These are phyloP conservation scores for Ptychadena robeensis DNA, from an alignment of 2,797 vertebrate species.

Conservation along the genomic window DNA sequence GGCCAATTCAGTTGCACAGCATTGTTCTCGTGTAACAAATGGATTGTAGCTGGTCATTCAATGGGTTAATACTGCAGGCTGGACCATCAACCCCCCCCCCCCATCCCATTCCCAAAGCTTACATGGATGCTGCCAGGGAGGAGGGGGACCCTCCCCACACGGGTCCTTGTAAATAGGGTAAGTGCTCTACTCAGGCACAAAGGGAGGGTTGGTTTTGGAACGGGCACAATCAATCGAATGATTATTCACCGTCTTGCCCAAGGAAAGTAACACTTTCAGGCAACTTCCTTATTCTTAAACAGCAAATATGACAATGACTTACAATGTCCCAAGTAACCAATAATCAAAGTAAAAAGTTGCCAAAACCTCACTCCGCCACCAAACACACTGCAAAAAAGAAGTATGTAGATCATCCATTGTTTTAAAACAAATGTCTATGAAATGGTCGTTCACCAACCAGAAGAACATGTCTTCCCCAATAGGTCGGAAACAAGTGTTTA, in stretches of 20 bases:
- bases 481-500: too few relatives aligned
- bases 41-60: background rate
- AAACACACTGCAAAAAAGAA: too few relatives aligned
- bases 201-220: conserved; percentile 52
- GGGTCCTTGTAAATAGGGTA: conserved; percentile 59
- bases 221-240: conserved; percentile 32
- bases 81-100: conserved; percentile 16
- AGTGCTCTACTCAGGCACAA: conserved; percentile 48
- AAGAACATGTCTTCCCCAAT: too few relatives aligned
- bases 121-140: conserved; percentile 50
- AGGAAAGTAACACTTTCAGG: background rate
- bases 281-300: background rate
- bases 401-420: too few relatives aligned
- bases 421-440: too few relatives aligned
- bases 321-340: too few relatives aligned
- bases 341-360: too few relatives aligned
- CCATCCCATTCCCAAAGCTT: conserved; percentile 17
- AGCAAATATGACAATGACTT: background rate
- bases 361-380: too few relatives aligned
- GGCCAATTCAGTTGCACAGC: conserved; percentile 11
- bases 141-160: conserved; percentile 56
- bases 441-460: too few relatives aligned
- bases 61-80: conserved; percentile 59
- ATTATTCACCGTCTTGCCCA: conserved; percentile 18
- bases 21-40: conserved; percentile 26